Evolutionary conservation across 1,140 invertebrate genomes (phyloP).

Genomic region (Chymomyza costata): DNA sequence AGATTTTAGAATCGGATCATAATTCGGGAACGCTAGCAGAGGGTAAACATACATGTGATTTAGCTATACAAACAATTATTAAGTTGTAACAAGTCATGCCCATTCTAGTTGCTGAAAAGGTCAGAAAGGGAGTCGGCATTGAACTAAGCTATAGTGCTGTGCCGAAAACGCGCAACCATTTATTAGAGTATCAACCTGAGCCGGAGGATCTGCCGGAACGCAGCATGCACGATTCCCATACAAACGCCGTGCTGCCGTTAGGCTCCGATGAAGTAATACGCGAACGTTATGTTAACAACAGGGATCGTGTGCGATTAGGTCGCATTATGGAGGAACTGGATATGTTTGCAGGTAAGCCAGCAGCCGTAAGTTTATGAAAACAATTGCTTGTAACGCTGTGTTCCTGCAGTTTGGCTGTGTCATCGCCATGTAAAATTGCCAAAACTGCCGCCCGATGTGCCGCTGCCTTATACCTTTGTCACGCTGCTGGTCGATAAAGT

Average conservation of each 20-base stretch:
- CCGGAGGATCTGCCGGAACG: conserved; percentile 74
- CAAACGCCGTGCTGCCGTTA: conserved; percentile 81
- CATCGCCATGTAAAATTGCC: conserved; percentile 83
- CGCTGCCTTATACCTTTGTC: conserved; percentile 83
- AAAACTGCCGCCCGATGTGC: conserved; percentile 74
- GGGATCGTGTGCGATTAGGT: conserved; percentile 82
- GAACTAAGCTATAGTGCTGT: conserved; percentile 52
- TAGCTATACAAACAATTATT: too few relatives aligned
- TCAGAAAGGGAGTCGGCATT: conserved; percentile 43
- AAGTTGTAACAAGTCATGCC: background rate
- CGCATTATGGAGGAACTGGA: conserved; percentile 88
- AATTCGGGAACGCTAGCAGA: conserved; percentile 31
- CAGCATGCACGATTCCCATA: conserved; percentile 81
- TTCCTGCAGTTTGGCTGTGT: conserved; percentile 77
- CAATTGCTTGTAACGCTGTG: conserved; percentile 1
- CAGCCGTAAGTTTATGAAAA: background rate
- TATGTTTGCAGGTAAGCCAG: conserved; percentile 82
- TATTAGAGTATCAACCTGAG: conserved; percentile 58
- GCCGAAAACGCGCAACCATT: conserved; percentile 55
- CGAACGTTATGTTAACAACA: conserved; percentile 82
- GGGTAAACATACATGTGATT: too few relatives aligned
- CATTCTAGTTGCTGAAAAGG: conserved; percentile 33
- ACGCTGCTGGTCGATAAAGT: conserved; percentile 86
- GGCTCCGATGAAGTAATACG: conserved; percentile 78
- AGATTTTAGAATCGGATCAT: conserved; percentile 26